Base-by-base conservation (phyloP, 2,797 vertebrate species). In the Propithecus perrieri region DNA sequence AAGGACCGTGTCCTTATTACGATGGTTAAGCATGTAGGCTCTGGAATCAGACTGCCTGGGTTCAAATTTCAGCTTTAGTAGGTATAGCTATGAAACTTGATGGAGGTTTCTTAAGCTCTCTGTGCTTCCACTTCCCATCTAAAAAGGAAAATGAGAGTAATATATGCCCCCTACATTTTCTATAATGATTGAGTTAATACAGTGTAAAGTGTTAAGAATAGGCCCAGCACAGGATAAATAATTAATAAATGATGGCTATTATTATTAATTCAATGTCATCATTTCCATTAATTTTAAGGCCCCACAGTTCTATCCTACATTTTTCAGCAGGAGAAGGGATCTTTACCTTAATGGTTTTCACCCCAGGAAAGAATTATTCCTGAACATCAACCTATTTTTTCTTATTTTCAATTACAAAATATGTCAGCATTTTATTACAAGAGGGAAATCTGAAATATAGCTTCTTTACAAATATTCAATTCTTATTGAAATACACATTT, bases 351-450 rank as follows among this genome's bases (percentile, higher is more conserved):
- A 6, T 75, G n/a, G 10, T 10, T 61, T 67, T 89, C 72, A 1
- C 26, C 33, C 26, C 11, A 88, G 69, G 41, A 89, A 95, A 53
- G 4, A 91, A 91, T 92, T 97, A 63, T 55, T 92, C 33, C 13
- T 50, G 22, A 59, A 89, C 11, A 95, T 20, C 38, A 92, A 89
- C 55, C 24, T 83, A 65, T 59, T 96, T 59, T 96, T 87, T 81
- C 65, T 50, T 63, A 50, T 79, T 94, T 94, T 75, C 76, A 75
- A 72, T 17, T 79, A 20, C 14, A 89, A 95, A 95, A 81, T 43
- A 79, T 18, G 41, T 87, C 71, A 94, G 35, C 63, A n/a, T 76
- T 94, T 90, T 78, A 79, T 76, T 65, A 81, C 1, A 84, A 96
- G 50, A 83, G 12, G 41, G n/a, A 95, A 88, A 78, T 8, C 5